Conservation (phyloP, 1,140 invertebrate species). For the Drosophila willistoni region DNA sequence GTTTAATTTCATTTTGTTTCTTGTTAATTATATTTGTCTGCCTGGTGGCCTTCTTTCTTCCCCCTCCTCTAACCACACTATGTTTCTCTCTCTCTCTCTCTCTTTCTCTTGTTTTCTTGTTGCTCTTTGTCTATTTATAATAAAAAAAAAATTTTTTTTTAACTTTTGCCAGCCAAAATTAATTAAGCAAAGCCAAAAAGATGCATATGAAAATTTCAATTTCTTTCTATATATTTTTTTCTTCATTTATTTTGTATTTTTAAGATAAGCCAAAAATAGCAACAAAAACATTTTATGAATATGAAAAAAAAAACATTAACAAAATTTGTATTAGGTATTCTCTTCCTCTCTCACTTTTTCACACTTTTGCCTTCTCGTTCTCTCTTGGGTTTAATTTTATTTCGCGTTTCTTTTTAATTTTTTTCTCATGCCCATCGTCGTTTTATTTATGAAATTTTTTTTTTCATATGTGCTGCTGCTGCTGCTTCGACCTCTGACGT, state of each 20-base stretch:
- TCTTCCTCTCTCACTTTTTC: not conserved
- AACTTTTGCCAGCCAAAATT: conserved; percentile 36
- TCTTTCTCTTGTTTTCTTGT: not conserved
- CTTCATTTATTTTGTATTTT: conserved; percentile 35
- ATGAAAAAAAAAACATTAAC: conserved; percentile 8
- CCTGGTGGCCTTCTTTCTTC: not conserved
- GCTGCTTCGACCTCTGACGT: conserved; percentile 63
- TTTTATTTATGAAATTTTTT: conserved; percentile 55
- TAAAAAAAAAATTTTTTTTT: too few species aligned
- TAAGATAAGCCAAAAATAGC: conserved; percentile 66
- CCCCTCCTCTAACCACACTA: not conserved
- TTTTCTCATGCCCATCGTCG: conserved; percentile 27
- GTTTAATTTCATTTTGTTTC: conserved; percentile 65
- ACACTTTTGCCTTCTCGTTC: not conserved
- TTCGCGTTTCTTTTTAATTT: conserved; percentile 5
- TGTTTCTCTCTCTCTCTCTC: not conserved
- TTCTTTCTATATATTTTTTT: conserved; percentile 5
- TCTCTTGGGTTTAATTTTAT: not conserved
- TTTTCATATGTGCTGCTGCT: conserved; percentile 40
- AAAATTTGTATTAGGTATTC: not conserved
- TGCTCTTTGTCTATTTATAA: not conserved
- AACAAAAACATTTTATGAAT: conserved; percentile 50
- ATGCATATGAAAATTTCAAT: conserved; percentile 17
- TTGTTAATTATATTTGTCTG: conserved; percentile 45
- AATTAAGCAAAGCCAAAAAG: conserved; percentile 36